A percentile compares a stretch with the other conserved stretches of the same genome.
Conservation (phyloP, 2,113 vertebrate genomes). For the Pagrus major region DNA sequence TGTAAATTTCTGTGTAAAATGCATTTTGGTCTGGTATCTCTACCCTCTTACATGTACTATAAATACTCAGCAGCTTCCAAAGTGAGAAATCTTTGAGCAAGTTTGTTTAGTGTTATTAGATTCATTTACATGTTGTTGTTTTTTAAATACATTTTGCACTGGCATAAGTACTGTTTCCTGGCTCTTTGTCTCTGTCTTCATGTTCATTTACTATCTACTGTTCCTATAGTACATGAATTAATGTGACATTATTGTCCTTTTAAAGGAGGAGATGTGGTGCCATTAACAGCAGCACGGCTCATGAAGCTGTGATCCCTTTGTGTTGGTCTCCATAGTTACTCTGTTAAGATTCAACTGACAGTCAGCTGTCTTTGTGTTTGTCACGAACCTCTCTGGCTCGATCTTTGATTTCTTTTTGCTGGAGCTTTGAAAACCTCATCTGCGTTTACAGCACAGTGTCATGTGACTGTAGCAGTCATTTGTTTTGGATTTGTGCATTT, state of each 20-base stretch:
- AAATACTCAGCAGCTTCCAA: not conserved
- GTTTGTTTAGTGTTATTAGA: not conserved
- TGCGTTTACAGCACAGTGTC: constrained; percentile 1
- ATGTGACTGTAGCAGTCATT: not conserved
- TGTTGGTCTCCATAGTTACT: constrained; percentile 65
- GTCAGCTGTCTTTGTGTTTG: constrained; percentile 57
- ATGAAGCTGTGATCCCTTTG: constrained; percentile 48
- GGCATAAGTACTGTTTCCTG: too few species aligned
- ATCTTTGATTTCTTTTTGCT: constrained; percentile 46
- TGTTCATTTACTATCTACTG: not conserved
- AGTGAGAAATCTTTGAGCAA: not conserved
- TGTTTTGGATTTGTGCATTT: not conserved
- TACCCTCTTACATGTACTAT: not conserved
- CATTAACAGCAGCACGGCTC: constrained; percentile 17
- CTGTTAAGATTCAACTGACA: constrained; percentile 46
- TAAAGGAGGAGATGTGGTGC: not conserved
- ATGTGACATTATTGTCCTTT: not conserved
- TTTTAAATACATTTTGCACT: not conserved
- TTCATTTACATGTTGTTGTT: too few species aligned
- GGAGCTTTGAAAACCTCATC: constrained; percentile 6
- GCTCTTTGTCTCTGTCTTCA: not conserved
- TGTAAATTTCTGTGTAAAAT: too few species aligned
- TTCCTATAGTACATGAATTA: too few species aligned
- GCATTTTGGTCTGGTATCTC: not conserved
- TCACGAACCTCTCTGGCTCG: constrained; percentile 39